Percentiles rank a stretch among this genome's conserved stretches.
Evolutionary conservation across 2,888 invertebrate species (phyloP).

Genomic region (Calameuta pallipes): DNA sequence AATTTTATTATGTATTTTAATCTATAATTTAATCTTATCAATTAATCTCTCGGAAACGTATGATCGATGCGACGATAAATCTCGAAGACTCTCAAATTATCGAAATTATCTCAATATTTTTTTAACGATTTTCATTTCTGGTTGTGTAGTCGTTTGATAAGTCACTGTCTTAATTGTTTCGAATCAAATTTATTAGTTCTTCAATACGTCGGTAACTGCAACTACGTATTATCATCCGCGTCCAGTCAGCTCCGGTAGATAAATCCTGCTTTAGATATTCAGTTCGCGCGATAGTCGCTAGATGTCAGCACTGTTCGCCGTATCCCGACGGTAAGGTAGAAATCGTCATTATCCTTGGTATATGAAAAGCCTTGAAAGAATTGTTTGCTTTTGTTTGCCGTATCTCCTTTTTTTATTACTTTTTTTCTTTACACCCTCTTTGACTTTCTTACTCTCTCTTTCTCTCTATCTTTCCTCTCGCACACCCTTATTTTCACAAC

Average conservation of each 20-base stretch:
- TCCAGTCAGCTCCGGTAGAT: neutral
- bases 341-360: neutral
- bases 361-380: neutral
- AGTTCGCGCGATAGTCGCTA: neutral
- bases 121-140: too few relatives aligned
- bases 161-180: too few relatives aligned
- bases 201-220: too few relatives aligned
- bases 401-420: neutral
- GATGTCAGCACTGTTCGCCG: neutral
- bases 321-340: neutral
- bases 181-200: too few relatives aligned
- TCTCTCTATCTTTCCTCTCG: neutral
- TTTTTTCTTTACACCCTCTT: neutral
- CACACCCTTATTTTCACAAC: slow-evolving; percentile 1
- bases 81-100: neutral
- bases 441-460: neutral
- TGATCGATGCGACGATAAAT: neutral
- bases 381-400: neutral
- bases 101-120: too few relatives aligned
- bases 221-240: neutral
- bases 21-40: neutral
- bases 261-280: neutral
- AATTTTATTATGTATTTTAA: neutral
- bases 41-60: neutral
- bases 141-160: too few relatives aligned